Evolutionary conservation across 2,113 vertebrate genomes (phyloP), one percentile per base, ranked within the genome.

Genomic region (Lagopus muta): DNA sequence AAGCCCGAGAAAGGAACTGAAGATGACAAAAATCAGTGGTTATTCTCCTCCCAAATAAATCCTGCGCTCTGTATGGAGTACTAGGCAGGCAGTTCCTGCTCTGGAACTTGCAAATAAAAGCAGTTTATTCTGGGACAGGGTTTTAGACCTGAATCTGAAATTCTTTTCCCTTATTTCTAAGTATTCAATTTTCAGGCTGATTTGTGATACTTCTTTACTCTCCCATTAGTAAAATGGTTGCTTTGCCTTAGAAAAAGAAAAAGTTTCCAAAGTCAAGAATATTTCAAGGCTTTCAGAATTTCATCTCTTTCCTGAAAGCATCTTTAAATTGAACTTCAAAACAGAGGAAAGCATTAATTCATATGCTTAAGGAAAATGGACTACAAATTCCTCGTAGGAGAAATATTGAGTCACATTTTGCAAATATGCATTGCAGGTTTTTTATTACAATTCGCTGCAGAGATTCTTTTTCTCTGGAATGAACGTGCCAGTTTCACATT

Each of bases 91-190:
- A 71, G 73, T 82, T 86, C 32, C 43, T 54, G 34, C 14, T 34
- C 57, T 84, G 48, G 36, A 72, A 86, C 67, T 67, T 86, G 52
- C 38, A 91, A 93, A 58, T 36, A 83, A 96, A 95, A 61, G 40
- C 87, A 93, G 77, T 45, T 91, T n/a, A 42, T 80, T 95, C 97
- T 92, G 45, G 85, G 90, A 92, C 81, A 95, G 90, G 76, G 22
- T 79, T 94, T 94, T 72, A 88, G 48, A 65, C 43, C 62, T 77
- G 27, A 92, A 58, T 86, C 38, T 82, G 72, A 64, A 85, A 89
- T 84, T 92, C 55, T 13, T 82, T 89, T 88, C 65, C 60, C 36
- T 88, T 54, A 69, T 89, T 95, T 85, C 38, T 38, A n/a, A 69
- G 10, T 69, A 30, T 88, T 82, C 82, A 21, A 81, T 78, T 91